phyloP scores from a whole-genome alignment of 1,140 invertebrate species.

The Cyclargus thomasi region DNA sequence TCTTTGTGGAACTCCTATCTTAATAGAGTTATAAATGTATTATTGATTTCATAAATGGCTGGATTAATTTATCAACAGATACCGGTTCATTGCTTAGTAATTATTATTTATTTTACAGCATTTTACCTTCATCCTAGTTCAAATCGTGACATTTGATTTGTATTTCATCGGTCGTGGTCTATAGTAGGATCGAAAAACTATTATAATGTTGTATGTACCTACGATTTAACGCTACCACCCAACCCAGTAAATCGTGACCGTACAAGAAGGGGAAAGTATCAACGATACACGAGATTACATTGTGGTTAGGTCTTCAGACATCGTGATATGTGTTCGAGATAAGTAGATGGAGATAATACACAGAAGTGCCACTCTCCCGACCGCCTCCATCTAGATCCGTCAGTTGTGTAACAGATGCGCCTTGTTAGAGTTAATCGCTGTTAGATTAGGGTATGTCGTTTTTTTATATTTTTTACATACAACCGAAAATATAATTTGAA shows the following conservation, averaged over 20 bases:
- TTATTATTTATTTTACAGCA: not conserved
- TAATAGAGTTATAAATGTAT: slow-evolving; percentile 21
- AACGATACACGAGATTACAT: not conserved
- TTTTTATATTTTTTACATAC: too few relatives aligned
- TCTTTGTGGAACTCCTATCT: slow-evolving; percentile 14
- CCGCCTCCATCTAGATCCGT: not conserved
- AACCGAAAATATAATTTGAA: too few relatives aligned
- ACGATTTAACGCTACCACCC: not conserved
- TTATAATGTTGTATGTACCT: too few relatives aligned
- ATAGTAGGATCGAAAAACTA: too few relatives aligned
- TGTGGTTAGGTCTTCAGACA: not conserved
- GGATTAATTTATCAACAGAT: slow-evolving; percentile 10
- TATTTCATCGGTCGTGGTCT: too few relatives aligned
- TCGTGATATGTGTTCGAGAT: not conserved
- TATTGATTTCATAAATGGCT: slow-evolving; percentile 6
- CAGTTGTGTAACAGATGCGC: too few relatives aligned
- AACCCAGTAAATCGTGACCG: not conserved
- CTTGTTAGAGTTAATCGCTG: not conserved
- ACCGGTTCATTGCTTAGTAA: slow-evolving; percentile 1
- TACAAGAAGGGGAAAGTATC: not conserved
- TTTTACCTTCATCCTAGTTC: too few relatives aligned
- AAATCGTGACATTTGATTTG: too few relatives aligned
- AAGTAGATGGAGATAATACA: not conserved
- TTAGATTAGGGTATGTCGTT: not conserved
- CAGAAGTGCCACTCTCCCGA: not conserved